Conservation (phyloP, 2,797 vertebrate species). For the Nannoperca australis region DNA sequence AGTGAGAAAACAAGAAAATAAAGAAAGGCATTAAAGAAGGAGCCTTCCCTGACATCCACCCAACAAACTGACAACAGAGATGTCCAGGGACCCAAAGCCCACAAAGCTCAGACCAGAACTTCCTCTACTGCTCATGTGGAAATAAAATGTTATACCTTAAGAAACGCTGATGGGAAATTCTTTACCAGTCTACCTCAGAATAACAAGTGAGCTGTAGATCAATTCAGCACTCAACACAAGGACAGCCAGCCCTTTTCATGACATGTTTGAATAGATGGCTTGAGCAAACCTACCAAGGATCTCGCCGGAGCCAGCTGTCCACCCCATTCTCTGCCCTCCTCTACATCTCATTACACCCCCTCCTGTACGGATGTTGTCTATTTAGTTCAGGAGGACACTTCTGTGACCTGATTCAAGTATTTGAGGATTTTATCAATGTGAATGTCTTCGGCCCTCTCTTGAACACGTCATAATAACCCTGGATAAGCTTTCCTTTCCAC, state of each 20-base stretch:
- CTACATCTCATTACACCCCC: neutral
- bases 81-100: constrained; percentile 31
- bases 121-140: constrained; percentile 29
- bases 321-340: constrained; percentile 19
- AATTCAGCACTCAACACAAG: constrained; percentile 56
- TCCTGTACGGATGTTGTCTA: constrained; percentile 5
- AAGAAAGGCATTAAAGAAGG: neutral
- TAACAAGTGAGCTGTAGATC: constrained; percentile 44
- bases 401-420: constrained; percentile 4
- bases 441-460: constrained; percentile 9
- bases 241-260: constrained; percentile 53
- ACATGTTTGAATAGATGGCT: constrained; percentile 45
- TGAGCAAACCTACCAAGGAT: constrained; percentile 44
- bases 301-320: constrained; percentile 1
- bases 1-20: neutral
- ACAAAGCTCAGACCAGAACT: constrained; percentile 30
- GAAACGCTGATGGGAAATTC: constrained; percentile 54
- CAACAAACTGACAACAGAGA: constrained; percentile 21
- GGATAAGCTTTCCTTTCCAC: neutral
- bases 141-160: constrained; percentile 26
- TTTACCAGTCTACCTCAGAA: constrained; percentile 51
- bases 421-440: constrained; percentile 13
- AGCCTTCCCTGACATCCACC: neutral
- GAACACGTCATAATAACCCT: constrained; percentile 13
- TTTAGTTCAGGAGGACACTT: constrained; percentile 38